Evolutionary conservation across 92 coral and sea anemone genomes (phyloP).

Genomic region (Epizoanthus stellaris): DNA sequence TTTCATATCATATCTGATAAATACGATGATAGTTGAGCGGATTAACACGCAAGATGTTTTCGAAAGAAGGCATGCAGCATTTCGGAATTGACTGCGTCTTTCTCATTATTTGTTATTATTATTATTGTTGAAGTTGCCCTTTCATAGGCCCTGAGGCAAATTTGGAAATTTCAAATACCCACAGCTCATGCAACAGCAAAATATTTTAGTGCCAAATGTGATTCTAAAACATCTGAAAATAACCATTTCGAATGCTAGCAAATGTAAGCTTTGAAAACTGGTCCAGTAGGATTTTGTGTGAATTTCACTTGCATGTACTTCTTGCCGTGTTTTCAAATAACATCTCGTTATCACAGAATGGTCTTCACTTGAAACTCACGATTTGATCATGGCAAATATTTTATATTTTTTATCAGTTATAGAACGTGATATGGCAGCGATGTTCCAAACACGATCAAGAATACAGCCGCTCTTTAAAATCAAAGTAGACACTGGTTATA

Average conservation of each 20-base stretch:
- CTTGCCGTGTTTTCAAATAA: background rate
- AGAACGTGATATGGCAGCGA: background rate
- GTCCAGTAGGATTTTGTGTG: background rate
- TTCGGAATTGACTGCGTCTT: slow-evolving; percentile 9
- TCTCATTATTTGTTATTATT: slow-evolving; percentile 2
- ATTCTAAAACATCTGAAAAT: background rate
- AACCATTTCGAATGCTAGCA: background rate
- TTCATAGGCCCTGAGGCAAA: slow-evolving; percentile 16
- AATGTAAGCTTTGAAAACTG: background rate
- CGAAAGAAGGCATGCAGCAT: too few relatives aligned
- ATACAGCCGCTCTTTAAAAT: background rate
- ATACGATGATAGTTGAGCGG: too few relatives aligned
- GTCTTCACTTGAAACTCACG: background rate
- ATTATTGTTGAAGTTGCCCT: background rate
- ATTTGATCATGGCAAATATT: background rate
- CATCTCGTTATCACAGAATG: background rate
- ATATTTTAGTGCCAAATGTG: background rate
- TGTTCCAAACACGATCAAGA: slow-evolving; percentile 5
- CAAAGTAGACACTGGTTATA: background rate
- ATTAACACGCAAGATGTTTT: too few relatives aligned
- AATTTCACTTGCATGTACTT: background rate
- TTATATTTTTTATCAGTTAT: slow-evolving; percentile 5
- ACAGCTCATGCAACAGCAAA: slow-evolving; percentile 6
- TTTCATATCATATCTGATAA: too few relatives aligned
- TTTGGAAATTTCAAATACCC: background rate